These are phyloP conservation scores for Eleutherodactylus coqui DNA, from an alignment of 2,797 vertebrate species.

Conservation along the genomic window DNA sequence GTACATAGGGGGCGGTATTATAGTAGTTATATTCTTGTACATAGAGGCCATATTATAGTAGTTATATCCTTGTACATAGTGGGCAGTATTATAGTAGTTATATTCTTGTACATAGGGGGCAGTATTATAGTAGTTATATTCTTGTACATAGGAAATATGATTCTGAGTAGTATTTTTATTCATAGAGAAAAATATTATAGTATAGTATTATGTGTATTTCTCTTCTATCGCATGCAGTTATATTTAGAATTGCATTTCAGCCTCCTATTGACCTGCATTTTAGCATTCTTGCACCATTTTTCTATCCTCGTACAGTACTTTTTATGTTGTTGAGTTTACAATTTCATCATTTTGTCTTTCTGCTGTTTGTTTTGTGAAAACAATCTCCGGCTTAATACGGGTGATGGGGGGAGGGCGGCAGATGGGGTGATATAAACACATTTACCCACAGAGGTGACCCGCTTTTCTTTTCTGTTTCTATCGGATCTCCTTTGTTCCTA, in stretches of 20 bases:
- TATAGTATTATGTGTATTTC: no score
- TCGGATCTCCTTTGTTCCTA: constrained; percentile 42
- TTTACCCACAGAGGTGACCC: constrained; percentile 41
- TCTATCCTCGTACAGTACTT: not conserved
- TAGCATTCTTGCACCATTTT: not conserved
- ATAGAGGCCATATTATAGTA: not conserved
- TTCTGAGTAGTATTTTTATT: no score
- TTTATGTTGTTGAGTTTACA: not conserved
- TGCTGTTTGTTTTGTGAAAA: not conserved
- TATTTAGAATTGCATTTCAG: not conserved
- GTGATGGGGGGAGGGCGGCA: not conserved
- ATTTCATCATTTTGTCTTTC: not conserved
- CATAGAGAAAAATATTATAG: not conserved
- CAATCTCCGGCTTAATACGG: not conserved
- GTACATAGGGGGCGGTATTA: not conserved
- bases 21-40: constrained; percentile 1
- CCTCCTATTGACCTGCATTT: no score
- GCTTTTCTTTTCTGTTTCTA: not conserved
- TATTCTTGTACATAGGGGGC: no score
- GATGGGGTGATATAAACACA: not conserved
- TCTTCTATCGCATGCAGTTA: no score
- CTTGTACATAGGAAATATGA: no score
- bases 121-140: constrained; percentile 10
- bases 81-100: no score
- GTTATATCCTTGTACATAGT: not conserved